Base-by-base conservation (phyloP, 2,888 invertebrate species). In the Venusia cambrica region DNA sequence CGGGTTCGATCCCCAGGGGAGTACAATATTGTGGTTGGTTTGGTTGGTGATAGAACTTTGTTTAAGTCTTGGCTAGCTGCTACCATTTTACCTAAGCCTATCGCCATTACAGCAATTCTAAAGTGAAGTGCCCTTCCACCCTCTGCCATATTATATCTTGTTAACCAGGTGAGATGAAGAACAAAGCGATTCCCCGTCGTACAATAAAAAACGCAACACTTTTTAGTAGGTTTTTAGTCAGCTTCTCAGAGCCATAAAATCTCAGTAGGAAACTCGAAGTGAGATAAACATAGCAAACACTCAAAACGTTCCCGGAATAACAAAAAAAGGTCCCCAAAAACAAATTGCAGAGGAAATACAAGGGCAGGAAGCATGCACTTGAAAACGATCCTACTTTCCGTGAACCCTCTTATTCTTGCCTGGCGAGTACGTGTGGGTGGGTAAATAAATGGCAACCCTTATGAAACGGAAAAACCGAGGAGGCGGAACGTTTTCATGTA, bases 271-370 rank as follows among this genome's bases (percentile, higher is more conserved):
- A n/a, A n/a, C n/a, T n/a, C 21, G 6, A 5, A 16, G 7, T n/a
- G 21, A 13, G 22, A 19, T 19, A 24, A 29, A 29, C 6, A 28
- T 33, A 47, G 14, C 38, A 37, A 39, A 35, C 31, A 34, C 42
- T 38, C 25, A 35, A 34, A 26, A 13, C 14, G 9, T 16, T n/a
- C 9, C 24, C 30, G 25, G 38, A 38, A 32, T 43, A 45, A 34
- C 34, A 45, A 22, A 19, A 32, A 31, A 37, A 29, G 40, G 40
- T 40, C 27, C 29, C 29, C 35, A 29, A 36, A n/a, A 45, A 48
- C 48, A 50, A 45, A 50, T 45, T 45, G 38, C 41, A 33, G 38
- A 38, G 48, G 40, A 47, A 47, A 50, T 35, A 46, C 34, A 35
- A 41, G 36, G 41, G 30, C 42, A 18, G 33, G 35, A 46, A 45